Percentiles rank a stretch among this genome's conserved stretches.
Conservation (phyloP, 2,888 invertebrate species). For the Sarcophaga rosellei region DNA sequence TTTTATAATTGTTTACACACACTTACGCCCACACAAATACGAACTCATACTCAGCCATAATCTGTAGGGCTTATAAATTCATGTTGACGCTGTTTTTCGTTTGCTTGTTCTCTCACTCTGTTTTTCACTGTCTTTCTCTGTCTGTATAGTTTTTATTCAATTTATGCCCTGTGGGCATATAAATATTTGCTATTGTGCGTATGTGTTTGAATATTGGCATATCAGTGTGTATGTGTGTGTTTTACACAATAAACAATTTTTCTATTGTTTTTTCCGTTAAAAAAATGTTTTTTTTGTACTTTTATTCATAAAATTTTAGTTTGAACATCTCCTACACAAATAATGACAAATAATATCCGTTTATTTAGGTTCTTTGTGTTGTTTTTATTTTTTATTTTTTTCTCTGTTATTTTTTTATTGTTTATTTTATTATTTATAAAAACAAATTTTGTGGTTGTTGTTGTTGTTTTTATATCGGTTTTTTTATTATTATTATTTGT, state of each 20-base stretch:
- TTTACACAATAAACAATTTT: conserved; percentile 6
- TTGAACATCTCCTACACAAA: conserved; percentile 27
- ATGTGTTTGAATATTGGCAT: neutral
- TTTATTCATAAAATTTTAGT: conserved; percentile 4
- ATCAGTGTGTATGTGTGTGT: neutral
- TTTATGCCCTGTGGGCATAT: neutral
- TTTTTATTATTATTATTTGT: neutral
- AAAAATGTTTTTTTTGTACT: conserved; percentile 9
- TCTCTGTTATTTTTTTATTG: neutral
- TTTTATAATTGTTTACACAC: too few relatives aligned
- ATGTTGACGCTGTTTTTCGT: too few relatives aligned
- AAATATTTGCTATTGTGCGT: neutral
- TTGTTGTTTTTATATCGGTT: too few relatives aligned
- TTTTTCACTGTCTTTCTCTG: too few relatives aligned
- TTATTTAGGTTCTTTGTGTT: conserved; percentile 4
- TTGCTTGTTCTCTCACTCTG: too few relatives aligned
- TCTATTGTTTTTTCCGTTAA: conserved; percentile 38
- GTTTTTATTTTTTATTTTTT: neutral
- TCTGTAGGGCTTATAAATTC: too few relatives aligned
- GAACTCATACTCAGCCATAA: too few relatives aligned
- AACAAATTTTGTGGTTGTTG: too few relatives aligned
- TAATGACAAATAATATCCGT: conserved; percentile 60
- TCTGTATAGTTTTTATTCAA: too few relatives aligned
- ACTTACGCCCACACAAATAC: too few relatives aligned
- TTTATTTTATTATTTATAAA: conserved; percentile 12